Evolutionary conservation across 2,113 vertebrate species (phyloP).

Genomic region (Edolisoma coerulescens): DNA sequence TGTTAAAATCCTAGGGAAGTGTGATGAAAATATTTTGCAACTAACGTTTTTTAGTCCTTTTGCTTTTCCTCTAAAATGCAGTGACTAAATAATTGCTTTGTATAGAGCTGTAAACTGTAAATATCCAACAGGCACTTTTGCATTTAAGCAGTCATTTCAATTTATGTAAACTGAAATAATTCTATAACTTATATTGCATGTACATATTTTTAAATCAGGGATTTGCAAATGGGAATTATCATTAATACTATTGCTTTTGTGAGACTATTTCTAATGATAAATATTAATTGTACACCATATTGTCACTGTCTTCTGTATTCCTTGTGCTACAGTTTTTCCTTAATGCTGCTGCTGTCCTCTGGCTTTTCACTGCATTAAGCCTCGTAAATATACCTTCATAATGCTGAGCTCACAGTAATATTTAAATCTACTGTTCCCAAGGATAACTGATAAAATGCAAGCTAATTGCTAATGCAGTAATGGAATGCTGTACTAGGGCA

Average conservation of each 20-base stretch:
- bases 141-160: not conserved
- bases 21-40: constrained; percentile 21
- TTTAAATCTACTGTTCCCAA: constrained; percentile 11
- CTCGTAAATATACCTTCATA: constrained; percentile 3
- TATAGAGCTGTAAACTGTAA: not conserved
- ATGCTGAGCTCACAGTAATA: constrained; percentile 7
- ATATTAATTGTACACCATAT: not conserved
- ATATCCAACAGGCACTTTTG: not conserved
- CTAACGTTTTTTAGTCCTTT: constrained; percentile 16
- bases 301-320: constrained; percentile 11
- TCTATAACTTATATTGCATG: not conserved
- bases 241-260: not conserved
- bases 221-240: not conserved
- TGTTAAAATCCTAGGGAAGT: not conserved
- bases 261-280: not conserved
- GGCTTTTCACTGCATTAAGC: constrained; percentile 44
- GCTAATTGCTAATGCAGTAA: constrained; percentile 44
- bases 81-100: constrained; percentile 21
- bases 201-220: not conserved
- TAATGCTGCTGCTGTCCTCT: constrained; percentile 33
- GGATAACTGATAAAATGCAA: constrained; percentile 44
- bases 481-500: not conserved
- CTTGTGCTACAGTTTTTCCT: constrained; percentile 25
- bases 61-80: not conserved
- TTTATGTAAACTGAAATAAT: not conserved